Percentiles rank a stretch among this genome's conserved stretches.
Conservation (phyloP, 2,888 invertebrate genomes). For the Troilus luridus region DNA sequence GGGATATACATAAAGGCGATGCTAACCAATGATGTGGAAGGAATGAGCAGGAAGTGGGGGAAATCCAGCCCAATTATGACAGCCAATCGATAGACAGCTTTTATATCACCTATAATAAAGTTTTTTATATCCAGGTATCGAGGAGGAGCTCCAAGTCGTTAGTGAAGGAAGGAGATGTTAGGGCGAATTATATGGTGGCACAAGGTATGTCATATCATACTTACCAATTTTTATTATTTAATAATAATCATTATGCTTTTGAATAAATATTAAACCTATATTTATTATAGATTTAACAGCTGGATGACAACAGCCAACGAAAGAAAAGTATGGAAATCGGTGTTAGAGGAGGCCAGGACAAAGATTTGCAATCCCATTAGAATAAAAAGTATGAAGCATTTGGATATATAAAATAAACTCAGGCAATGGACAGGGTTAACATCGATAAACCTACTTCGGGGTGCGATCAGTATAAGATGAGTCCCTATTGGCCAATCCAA, state of each 20-base stretch:
- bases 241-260: not conserved
- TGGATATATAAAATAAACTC: too few species aligned
- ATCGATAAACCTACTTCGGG: too few species aligned
- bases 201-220: not conserved
- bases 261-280: not conserved
- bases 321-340: too few species aligned
- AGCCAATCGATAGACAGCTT: not conserved
- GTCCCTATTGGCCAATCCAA: too few species aligned
- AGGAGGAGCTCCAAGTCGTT: not conserved
- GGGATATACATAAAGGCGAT: not conserved
- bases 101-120: slow-evolving; percentile 15
- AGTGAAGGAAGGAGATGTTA: not conserved
- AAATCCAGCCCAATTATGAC: not conserved
- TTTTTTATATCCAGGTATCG: not conserved
- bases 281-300: not conserved
- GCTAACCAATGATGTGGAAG: not conserved
- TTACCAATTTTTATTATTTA: not conserved
- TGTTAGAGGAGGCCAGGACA: too few species aligned
- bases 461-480: too few species aligned
- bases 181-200: not conserved
- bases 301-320: too few species aligned
- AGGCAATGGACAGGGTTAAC: too few species aligned
- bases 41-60: slow-evolving; percentile 11
- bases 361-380: too few species aligned
- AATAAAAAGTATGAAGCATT: too few species aligned